Base-by-base conservation (phyloP, 2,797 vertebrate species). In the Catamblyrhynchus diadema region DNA sequence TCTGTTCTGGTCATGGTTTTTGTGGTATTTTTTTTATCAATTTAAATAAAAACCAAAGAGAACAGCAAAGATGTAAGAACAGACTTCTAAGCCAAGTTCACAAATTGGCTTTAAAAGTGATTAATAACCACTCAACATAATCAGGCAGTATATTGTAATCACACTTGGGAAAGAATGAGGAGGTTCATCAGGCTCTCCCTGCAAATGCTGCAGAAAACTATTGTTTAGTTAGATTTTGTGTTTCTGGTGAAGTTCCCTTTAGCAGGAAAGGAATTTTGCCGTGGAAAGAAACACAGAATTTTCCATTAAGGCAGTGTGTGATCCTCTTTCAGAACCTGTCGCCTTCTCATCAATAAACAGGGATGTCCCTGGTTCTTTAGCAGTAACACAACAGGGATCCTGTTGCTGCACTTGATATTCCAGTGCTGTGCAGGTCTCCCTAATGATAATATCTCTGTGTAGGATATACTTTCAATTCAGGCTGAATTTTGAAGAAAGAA, bases 81-180 rank as follows among this genome's bases (percentile, higher is more conserved):
- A 79, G 79, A 59, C 67, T 91, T 92, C 42, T 35, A 78, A 82
- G 87, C 74, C 77, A 94, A 90, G 44, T 78, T 82, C 81, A 67
- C 59, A 89, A 91, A 90, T 90, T 92, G 81, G 54, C 74, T 93
- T 94, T 87, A 93, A 88, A 95, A 88, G 64, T 88, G 81, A 94
- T 94, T 96, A 92, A 92, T 92, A 86, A 64, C 56, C 87, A 67
- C 81, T 86, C 90, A 82, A 2, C 41, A 25, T 72, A 91, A 93
- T 81, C 83, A 95, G 73, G 81, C 71, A 91, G 71, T 75, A 57
- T 61, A 95, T 75, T 56, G 66, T 71, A 94, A 96, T 94, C 78
- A 72, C 94, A 88, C 84, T 64, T 77, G 74, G 33, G 44, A 54
- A 57, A 65, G 72, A 42, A 42, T 5, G 33, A 57, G 25, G 37